Evolutionary conservation across 2,113 vertebrate genomes (phyloP), one percentile per base, ranked within the genome.

Genomic region (Macquaria ambigua): DNA sequence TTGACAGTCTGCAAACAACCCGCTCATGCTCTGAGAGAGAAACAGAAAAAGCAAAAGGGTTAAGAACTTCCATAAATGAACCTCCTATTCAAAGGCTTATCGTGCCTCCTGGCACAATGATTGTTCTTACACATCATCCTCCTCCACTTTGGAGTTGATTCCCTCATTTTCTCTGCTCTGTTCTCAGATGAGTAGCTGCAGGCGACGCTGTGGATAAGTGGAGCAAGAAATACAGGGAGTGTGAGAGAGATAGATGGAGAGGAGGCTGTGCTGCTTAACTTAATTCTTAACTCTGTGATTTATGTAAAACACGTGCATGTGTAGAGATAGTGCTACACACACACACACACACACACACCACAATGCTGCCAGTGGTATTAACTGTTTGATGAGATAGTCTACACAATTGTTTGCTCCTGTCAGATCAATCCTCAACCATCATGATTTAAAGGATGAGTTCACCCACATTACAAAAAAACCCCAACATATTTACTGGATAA

Each of bases 81-180:
- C 39, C 81, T 82, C 46, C 81, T 52, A 75, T 90, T 91, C 73
- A 90, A 90, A 91, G 80, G 89, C 90, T 90, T 85, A 89, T 83
- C 66, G 25, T 69, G 80, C 88, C 91, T 89, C 71, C 84, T 85
- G 90, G 92, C 87, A 56, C 77, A 72, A 37, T 61, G 74, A 85
- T 93, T 89, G 87, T 90, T 93, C 86, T 89, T 92, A 87, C 91
- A 91, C 88, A 87, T 88, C 90, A 63, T 87, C 86, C 91, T 86
- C 86, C 79, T 82, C 84, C 85, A 89, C 85, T 89, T 82, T 90
- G 61, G 91, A 90, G 84, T 75, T 87, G 79, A 93, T 88, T 90
- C 81, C 79, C 79, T 92, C 90, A 87, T 90, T 92, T 91, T 90
- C 84, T 87, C 81, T 25, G 77, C 90, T 85, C 84, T 88, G 81